Evolutionary conservation across 2,888 invertebrate genomes (phyloP).

Genomic region (Pyrochroa serraticornis): DNA sequence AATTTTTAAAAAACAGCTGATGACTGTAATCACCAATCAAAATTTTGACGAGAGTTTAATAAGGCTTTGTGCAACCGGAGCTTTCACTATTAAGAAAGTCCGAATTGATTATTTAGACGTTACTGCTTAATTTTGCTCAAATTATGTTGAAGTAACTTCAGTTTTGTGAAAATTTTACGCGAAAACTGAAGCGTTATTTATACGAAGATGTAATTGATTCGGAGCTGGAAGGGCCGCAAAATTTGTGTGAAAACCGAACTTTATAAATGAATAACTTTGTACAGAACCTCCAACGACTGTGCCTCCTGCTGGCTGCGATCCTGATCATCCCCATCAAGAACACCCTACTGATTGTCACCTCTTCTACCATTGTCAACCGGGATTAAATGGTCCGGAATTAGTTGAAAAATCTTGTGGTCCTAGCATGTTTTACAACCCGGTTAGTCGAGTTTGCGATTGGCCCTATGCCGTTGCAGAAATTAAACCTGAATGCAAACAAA

Average conservation of each 20-base stretch:
- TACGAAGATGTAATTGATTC: no score
- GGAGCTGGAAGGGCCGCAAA: no score
- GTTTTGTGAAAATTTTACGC: no score
- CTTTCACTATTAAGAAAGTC: no score
- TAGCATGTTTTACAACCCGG: conserved; percentile 71
- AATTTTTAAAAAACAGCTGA: no score
- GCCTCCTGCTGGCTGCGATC: conserved; percentile 51
- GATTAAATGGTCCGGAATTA: conserved; percentile 43
- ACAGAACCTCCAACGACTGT: conserved; percentile 6
- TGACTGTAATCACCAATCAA: no score
- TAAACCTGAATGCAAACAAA: conserved; percentile 64
- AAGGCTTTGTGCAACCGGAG: no score
- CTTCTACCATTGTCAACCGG: conserved; percentile 72
- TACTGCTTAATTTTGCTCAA: no score
- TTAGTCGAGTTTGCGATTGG: conserved; percentile 61
- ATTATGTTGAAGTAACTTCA: no score
- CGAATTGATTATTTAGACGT: no score
- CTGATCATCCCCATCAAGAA: conserved; percentile 63
- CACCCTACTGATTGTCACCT: conserved; percentile 71
- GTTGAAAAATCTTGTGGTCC: conserved; percentile 71
- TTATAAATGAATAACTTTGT: neutral
- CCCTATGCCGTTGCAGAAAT: conserved; percentile 60
- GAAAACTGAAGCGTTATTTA: no score
- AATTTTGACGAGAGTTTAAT: no score
- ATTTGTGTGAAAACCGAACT: neutral